Evolutionary conservation across 2,888 invertebrate genomes (phyloP), one percentile per base, ranked within the genome.

Genomic region (Machimus rusticus): DNA sequence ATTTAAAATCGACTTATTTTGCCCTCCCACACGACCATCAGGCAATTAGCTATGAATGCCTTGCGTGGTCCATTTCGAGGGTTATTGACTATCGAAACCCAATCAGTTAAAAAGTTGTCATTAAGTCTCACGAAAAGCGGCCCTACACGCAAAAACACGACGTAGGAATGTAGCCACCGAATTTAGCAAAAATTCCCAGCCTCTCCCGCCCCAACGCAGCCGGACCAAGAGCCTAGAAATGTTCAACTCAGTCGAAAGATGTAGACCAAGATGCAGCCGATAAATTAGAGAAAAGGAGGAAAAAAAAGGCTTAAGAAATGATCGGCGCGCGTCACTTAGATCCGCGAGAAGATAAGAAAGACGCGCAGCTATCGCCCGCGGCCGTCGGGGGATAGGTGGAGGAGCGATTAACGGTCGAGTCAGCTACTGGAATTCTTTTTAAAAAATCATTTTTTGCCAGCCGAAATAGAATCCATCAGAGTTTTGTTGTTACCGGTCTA

Each of bases 341-440:
- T 66, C 66, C 23, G 66, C 66, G 66, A 23, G 66, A 19, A 66
- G 66, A 66, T 66, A 66, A 66, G 66, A 66, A 66, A 66, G 12
- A n/a, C n/a, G 12, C 23, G 3, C 66, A 4, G 28, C 28, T 66
- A 66, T 23, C 39, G 5, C 66, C 14, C 66, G 28, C 19, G 66
- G 66, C 28, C 66, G 19, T 12, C 2, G 19, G 6, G n/a, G 51
- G 51, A 51, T 66, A 66, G 66, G 23, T 23, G 66, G 66, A 66
- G 23, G 9, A 12, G 14, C 28, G 66, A 66, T 66, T 66, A 66
- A 66, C 66, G 66, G 66, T 19, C 4, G 66, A 28, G 23, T n/a
- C 43, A 78, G 78, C 78, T 78, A 78, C 78, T 78, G 78, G 78
- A 78, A 78, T 78, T 78, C 43, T 78, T 78, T 55, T 66, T 66